Evolutionary conservation across 2,113 vertebrate species (phyloP).

Genomic region (Cricetomys ansorgei): DNA sequence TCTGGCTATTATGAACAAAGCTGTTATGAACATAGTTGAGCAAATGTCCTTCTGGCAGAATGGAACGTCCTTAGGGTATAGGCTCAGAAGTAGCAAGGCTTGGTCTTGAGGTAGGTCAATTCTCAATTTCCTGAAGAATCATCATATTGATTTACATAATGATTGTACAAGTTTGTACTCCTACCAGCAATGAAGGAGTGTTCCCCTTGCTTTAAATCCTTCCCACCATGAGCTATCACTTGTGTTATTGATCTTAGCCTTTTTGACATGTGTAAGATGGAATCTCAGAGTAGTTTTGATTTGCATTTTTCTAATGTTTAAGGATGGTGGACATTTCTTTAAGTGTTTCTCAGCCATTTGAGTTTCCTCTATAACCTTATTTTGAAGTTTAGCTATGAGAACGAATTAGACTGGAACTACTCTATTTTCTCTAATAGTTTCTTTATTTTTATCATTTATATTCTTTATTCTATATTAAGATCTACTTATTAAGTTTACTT

Average conservation of each 20-base stretch:
- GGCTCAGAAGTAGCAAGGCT: neutral
- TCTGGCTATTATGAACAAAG: neutral
- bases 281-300: too few relatives aligned
- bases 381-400: neutral
- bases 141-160: neutral
- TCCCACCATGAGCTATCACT: too few relatives aligned
- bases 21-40: neutral
- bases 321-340: too few relatives aligned
- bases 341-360: too few relatives aligned
- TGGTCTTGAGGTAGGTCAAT: neutral
- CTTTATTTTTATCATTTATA: neutral
- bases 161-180: neutral
- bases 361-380: too few relatives aligned
- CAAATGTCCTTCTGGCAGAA: neutral
- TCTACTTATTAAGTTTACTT: constrained; percentile 11
- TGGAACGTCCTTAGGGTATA: neutral
- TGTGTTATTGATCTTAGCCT: too few relatives aligned
- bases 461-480: neutral
- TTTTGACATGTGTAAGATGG: too few relatives aligned
- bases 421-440: neutral
- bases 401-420: neutral
- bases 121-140: neutral
- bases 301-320: too few relatives aligned
- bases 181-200: too few relatives aligned
- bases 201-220: too few relatives aligned